Percentiles rank a stretch among this genome's conserved stretches.
phyloP scores from a whole-genome alignment of 2,888 invertebrate genomes.

The Phengaris alcon region DNA sequence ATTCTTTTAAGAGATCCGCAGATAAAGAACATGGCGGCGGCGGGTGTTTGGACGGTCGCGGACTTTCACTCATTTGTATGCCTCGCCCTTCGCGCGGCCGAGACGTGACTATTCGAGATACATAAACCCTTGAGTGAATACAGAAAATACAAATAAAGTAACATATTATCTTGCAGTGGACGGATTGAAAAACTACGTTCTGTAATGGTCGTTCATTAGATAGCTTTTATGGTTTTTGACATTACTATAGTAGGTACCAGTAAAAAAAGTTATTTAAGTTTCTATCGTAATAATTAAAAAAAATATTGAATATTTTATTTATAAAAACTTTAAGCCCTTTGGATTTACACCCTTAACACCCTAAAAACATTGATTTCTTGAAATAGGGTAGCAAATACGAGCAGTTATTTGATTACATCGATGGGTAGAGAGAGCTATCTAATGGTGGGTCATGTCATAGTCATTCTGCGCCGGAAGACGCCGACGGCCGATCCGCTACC shows the following conservation, averaged over 20 bases:
- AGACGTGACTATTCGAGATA: constrained; percentile 79
- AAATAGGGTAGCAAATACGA: not conserved
- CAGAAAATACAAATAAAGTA: constrained; percentile 79
- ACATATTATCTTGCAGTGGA: constrained; percentile 76
- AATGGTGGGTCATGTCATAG: constrained; percentile 53
- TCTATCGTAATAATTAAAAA: no score
- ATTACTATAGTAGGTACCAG: not conserved
- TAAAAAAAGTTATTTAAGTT: no score
- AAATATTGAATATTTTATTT: no score
- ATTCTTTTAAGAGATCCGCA: constrained; percentile 77
- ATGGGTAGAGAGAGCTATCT: not conserved
- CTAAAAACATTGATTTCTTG: not conserved
- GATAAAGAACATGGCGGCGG: constrained; percentile 75
- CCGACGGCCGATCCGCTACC: constrained; percentile 52
- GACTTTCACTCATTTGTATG: constrained; percentile 79
- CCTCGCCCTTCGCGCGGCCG: constrained; percentile 72
- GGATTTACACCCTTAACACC: no score
- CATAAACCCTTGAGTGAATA: constrained; percentile 78
- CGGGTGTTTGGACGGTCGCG: constrained; percentile 72
- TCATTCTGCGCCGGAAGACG: constrained; percentile 64
- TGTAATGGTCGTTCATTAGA: constrained; percentile 38
- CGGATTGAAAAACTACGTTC: constrained; percentile 59
- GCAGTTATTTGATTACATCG: constrained; percentile 4
- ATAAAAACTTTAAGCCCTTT: no score
- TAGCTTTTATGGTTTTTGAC: not conserved